Conservation (phyloP, 2,888 invertebrate genomes). For the Pyrrhosoma nymphula region DNA sequence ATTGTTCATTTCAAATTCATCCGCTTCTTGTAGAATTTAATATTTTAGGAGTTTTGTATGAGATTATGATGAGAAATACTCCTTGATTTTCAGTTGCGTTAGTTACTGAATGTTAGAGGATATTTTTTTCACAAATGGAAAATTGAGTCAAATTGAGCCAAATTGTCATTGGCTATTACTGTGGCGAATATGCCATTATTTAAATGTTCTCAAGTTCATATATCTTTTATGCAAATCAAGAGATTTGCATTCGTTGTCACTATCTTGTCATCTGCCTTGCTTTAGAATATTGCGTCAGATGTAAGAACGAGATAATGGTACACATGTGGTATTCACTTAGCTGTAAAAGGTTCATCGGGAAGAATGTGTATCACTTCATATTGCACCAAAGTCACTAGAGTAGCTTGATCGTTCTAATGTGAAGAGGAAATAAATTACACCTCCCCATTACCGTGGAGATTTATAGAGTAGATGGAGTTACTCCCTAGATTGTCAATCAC, state of each 20-base stretch:
- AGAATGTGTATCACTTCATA: background rate
- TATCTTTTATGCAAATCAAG: background rate
- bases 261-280: background rate
- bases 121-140: too few relatives aligned
- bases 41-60: too few relatives aligned
- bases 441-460: background rate
- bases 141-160: too few relatives aligned
- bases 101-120: too few relatives aligned
- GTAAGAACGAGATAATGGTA: background rate
- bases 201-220: background rate
- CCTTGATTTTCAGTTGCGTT: too few relatives aligned
- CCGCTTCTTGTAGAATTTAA: too few relatives aligned
- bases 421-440: background rate
- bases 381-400: background rate
- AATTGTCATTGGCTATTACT: too few relatives aligned
- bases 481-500: background rate
- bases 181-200: too few relatives aligned
- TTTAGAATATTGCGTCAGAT: background rate
- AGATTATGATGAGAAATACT: too few relatives aligned
- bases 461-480: background rate
- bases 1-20: too few relatives aligned
- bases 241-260: background rate
- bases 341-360: background rate
- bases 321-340: background rate
- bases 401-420: background rate